These are phyloP conservation scores for Phaethornis superciliosus DNA, from an alignment of 2,113 vertebrate genomes.

Conservation along the genomic window DNA sequence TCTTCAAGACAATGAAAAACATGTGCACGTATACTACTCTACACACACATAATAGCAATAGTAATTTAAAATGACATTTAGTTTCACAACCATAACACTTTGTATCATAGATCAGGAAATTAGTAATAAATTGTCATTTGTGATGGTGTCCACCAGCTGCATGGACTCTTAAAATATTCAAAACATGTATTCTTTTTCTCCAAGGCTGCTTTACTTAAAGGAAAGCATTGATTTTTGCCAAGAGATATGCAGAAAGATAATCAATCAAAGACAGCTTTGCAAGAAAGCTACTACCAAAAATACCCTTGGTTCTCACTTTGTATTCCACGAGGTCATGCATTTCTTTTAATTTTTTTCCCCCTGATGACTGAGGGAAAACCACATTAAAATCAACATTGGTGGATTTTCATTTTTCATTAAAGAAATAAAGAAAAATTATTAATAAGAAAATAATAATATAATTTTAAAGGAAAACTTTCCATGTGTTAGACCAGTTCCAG, in stretches of 20 bases:
- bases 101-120: not conserved
- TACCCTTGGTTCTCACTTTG: not conserved
- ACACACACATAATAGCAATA: not conserved
- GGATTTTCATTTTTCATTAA: not conserved
- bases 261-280: slow-evolving; percentile 52
- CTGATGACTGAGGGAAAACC: not conserved
- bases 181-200: slow-evolving; percentile 11
- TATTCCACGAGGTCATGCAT: slow-evolving; percentile 7
- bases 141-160: not conserved
- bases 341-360: not conserved
- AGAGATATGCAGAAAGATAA: slow-evolving; percentile 43
- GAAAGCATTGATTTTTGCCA: slow-evolving; percentile 59
- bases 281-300: slow-evolving; percentile 10
- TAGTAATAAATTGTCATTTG: not conserved
- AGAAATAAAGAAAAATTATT: not conserved
- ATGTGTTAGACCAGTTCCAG: not conserved
- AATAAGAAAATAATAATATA: not conserved
- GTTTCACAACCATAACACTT: not conserved
- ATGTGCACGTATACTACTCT: not conserved
- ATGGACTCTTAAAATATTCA: slow-evolving; percentile 30
- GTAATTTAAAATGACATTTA: not conserved
- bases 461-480: not conserved
- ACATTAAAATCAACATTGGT: not conserved
- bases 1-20: too few species aligned
- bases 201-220: slow-evolving; percentile 36